These are phyloP conservation scores for Scortum barcoo DNA, from an alignment of 2,113 vertebrate genomes.

Conservation along the genomic window DNA sequence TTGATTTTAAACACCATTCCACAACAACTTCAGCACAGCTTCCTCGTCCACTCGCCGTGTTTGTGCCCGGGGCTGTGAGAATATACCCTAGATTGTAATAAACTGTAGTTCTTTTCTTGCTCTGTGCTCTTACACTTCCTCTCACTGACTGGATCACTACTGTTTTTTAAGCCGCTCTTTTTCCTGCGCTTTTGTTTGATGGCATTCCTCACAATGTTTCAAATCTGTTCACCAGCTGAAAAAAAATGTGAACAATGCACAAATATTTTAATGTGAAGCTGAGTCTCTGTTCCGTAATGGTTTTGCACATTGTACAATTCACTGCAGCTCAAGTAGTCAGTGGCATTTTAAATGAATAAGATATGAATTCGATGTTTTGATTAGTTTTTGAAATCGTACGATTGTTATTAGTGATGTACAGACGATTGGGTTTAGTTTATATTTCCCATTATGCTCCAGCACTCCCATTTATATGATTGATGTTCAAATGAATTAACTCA, in stretches of 20 bases:
- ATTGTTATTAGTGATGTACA: background rate
- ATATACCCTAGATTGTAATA: too few relatives aligned
- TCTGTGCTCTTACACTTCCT: too few relatives aligned
- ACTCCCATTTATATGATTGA: background rate
- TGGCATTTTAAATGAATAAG: background rate
- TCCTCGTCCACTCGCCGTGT: too few relatives aligned
- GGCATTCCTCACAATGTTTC: background rate
- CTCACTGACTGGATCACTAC: background rate
- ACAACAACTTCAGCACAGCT: too few relatives aligned
- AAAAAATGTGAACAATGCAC: background rate
- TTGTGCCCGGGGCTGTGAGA: too few relatives aligned
- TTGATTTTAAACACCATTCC: too few relatives aligned
- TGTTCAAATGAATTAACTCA: background rate
- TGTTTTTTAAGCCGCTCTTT: background rate
- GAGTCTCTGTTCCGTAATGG: background rate
- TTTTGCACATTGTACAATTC: background rate
- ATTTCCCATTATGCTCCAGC: background rate
- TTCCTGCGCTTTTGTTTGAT: background rate
- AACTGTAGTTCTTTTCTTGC: too few relatives aligned
- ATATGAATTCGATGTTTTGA: background rate
- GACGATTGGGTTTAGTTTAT: background rate
- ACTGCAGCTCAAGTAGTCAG: background rate
- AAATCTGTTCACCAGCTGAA: background rate
- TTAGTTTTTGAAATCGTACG: background rate
- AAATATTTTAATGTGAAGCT: background rate